These are phyloP conservation scores for Molanna angustata DNA, from an alignment of 2,888 invertebrate species.

Conservation along the genomic window DNA sequence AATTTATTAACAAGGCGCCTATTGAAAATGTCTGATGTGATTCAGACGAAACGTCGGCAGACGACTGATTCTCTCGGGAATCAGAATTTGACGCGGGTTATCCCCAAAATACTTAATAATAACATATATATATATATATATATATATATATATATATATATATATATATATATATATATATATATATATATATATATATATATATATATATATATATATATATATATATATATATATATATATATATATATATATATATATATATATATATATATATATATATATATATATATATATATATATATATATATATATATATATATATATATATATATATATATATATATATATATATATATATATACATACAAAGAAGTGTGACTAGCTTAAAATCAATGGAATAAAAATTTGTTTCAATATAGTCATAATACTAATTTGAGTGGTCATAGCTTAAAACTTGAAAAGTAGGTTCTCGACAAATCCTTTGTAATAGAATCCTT, in stretches of 20 bases:
- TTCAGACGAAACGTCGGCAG: too few relatives aligned
- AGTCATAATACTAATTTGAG: too few relatives aligned
- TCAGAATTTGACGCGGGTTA: too few relatives aligned
- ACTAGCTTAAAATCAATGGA: too few relatives aligned
- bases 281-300: slow-evolving; percentile 4
- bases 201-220: slow-evolving; percentile 5
- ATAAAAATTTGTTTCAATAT: too few relatives aligned
- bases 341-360: slow-evolving; percentile 10
- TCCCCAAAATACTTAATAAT: too few relatives aligned
- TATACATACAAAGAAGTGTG: slow-evolving; percentile 12
- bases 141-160: slow-evolving; percentile 20
- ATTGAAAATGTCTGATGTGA: too few relatives aligned
- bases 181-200: slow-evolving; percentile 42
- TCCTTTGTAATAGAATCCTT: too few relatives aligned
- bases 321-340: slow-evolving; percentile 5
- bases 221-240: slow-evolving; percentile 13
- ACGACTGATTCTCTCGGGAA: too few relatives aligned
- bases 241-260: slow-evolving; percentile 5
- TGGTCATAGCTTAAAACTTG: too few relatives aligned
- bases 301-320: slow-evolving; percentile 2
- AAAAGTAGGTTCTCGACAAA: too few relatives aligned
- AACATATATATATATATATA: neutral
- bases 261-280: neutral
- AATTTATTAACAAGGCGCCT: too few relatives aligned
- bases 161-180: slow-evolving; percentile 16